Evolutionary conservation across 1,140 invertebrate species (phyloP).

Genomic region (Lasioglossum baleicum): DNA sequence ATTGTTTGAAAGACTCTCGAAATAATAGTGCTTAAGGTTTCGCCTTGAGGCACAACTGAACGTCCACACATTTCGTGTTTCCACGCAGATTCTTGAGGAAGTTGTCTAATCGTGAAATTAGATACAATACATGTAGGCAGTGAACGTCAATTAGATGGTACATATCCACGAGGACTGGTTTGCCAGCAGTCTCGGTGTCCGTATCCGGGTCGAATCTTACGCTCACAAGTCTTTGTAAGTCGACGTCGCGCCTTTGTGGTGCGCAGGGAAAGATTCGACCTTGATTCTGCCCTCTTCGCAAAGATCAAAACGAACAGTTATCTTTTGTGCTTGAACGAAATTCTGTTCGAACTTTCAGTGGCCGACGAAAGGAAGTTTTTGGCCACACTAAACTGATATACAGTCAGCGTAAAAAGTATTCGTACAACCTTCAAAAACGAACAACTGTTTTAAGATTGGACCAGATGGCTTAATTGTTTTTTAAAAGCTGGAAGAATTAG

Average conservation of each 20-base stretch:
- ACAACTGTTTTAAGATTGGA: too few relatives aligned
- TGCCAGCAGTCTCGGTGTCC: not conserved
- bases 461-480: too few relatives aligned
- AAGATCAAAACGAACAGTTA: too few relatives aligned
- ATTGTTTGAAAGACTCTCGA: too few relatives aligned
- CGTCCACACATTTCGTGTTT: not conserved
- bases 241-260: not conserved
- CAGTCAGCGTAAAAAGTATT: too few relatives aligned
- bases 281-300: not conserved
- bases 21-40: not conserved
- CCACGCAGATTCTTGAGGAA: not conserved
- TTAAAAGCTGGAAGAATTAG: too few relatives aligned
- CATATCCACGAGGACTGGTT: constrained; percentile 30
- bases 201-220: constrained; percentile 28
- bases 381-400: too few relatives aligned
- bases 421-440: too few relatives aligned
- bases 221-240: not conserved
- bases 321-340: too few relatives aligned
- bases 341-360: too few relatives aligned
- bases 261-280: not conserved
- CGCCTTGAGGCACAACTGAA: not conserved
- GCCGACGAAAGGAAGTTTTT: too few relatives aligned
- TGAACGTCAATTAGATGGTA: constrained; percentile 30
- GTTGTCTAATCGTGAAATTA: constrained; percentile 29
- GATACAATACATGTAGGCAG: constrained; percentile 26